phyloP scores from a whole-genome alignment of 2,888 invertebrate species.

The Campaea margaritaria region DNA sequence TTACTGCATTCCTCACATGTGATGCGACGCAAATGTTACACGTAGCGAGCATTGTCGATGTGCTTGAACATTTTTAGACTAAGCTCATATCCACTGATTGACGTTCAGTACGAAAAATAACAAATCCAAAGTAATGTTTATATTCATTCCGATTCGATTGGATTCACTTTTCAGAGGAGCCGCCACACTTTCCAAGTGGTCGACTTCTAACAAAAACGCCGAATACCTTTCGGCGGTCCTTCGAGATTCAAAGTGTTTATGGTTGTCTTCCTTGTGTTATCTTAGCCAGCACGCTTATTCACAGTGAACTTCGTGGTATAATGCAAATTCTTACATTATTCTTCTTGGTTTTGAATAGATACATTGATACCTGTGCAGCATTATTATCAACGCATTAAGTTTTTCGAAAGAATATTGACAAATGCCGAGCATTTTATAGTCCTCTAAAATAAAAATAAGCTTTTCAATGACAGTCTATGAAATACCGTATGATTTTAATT shows the following conservation, averaged over 20 bases:
- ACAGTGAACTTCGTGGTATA: constrained; percentile 69
- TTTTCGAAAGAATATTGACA: no score
- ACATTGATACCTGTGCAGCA: no score
- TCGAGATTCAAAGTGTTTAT: constrained; percentile 39
- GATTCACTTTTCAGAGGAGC: constrained; percentile 55
- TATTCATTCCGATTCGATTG: constrained; percentile 32
- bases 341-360: constrained; percentile 73
- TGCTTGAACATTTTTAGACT: constrained; percentile 23
- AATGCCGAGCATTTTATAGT: no score
- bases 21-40: no score
- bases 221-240: constrained; percentile 34
- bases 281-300: constrained; percentile 62
- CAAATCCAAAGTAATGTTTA: constrained; percentile 26
- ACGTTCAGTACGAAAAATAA: constrained; percentile 23
- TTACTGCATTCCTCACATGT: constrained; percentile 42
- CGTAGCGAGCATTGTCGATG: constrained; percentile 41
- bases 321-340: constrained; percentile 71
- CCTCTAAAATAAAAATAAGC: no score
- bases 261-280: constrained; percentile 60
- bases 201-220: constrained; percentile 55
- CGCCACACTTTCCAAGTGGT: constrained; percentile 45
- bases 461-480: no score
- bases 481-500: no score
- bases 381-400: no score
- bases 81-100: constrained; percentile 23